Percentiles rank a stretch among this genome's conserved stretches.
Conservation (phyloP, 2,113 vertebrate species). For the Casuarius casuarius region DNA sequence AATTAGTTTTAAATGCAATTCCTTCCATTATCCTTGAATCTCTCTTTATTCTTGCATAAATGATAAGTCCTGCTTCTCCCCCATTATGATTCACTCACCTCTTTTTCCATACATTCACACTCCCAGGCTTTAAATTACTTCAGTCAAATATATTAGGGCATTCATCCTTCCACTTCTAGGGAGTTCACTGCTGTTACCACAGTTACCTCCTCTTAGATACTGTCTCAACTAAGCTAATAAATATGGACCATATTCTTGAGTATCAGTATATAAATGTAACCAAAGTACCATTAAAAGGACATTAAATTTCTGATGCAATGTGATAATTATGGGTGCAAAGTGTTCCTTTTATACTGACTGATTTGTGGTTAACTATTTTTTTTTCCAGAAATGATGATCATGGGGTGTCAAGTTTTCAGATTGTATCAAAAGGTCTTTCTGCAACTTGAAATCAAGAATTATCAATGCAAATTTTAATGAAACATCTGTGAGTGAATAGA, state of each 20-base stretch:
- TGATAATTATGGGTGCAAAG: fast-evolving
- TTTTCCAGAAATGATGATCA: not conserved
- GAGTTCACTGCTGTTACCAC: not conserved
- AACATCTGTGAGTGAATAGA: not conserved
- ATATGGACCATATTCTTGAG: not conserved
- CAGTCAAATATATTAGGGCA: not conserved
- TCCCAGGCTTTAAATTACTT: not conserved
- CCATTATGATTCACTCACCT: not conserved
- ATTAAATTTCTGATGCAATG: not conserved
- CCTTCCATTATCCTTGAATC: not conserved
- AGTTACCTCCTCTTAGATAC: not conserved
- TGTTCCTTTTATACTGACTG: not conserved
- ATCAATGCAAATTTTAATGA: not conserved
- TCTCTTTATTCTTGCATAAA: not conserved
- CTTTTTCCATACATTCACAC: not conserved
- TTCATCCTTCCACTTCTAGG: not conserved
- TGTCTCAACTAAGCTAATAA: not conserved
- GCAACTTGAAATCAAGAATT: not conserved
- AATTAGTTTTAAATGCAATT: not conserved
- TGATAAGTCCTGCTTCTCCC: not conserved
- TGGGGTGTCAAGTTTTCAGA: not conserved
- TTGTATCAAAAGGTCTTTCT: not conserved
- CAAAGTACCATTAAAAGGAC: not conserved
- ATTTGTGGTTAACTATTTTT: not conserved
- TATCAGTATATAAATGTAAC: not conserved